These are phyloP conservation scores for Diloba caeruleocephala DNA, from an alignment of 2,888 invertebrate genomes.

Conservation along the genomic window DNA sequence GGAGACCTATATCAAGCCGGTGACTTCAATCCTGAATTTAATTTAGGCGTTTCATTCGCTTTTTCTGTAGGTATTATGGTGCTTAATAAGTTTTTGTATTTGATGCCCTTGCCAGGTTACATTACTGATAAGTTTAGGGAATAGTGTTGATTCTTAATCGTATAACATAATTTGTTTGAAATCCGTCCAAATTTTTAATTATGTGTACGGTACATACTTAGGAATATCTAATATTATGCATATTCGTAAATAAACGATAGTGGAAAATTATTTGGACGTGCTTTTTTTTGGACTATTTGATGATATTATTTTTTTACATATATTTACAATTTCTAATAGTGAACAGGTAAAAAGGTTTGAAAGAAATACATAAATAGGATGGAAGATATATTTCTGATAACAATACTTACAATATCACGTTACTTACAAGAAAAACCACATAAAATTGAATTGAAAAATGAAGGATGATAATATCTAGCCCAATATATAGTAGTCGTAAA, in stretches of 20 bases:
- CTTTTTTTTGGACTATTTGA: no score
- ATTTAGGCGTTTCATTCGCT: constrained; percentile 94
- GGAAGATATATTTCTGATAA: constrained; percentile 46
- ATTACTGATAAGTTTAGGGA: constrained; percentile 96
- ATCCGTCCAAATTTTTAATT: constrained; percentile 23
- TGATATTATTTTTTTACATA: no score
- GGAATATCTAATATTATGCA: no score
- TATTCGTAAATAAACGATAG: no score
- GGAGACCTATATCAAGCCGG: constrained; percentile 89
- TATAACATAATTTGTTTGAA: constrained; percentile 8
- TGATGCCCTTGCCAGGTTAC: constrained; percentile 95
- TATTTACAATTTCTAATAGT: no score
- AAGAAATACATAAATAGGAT: constrained; percentile 3
- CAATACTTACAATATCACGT: constrained; percentile 42
- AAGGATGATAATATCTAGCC: constrained; percentile 7
- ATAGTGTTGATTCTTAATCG: constrained; percentile 46
- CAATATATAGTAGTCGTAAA: not conserved
- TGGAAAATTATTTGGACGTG: no score
- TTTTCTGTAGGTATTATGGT: constrained; percentile 95
- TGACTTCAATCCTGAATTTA: constrained; percentile 92
- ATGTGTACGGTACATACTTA: no score
- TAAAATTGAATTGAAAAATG: no score
- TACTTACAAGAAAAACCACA: constrained; percentile 17
- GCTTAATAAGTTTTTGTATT: constrained; percentile 95
- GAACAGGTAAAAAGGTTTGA: not conserved